phyloP scores from a whole-genome alignment of 2,888 invertebrate genomes.

The Eristalis arbustorum region DNA sequence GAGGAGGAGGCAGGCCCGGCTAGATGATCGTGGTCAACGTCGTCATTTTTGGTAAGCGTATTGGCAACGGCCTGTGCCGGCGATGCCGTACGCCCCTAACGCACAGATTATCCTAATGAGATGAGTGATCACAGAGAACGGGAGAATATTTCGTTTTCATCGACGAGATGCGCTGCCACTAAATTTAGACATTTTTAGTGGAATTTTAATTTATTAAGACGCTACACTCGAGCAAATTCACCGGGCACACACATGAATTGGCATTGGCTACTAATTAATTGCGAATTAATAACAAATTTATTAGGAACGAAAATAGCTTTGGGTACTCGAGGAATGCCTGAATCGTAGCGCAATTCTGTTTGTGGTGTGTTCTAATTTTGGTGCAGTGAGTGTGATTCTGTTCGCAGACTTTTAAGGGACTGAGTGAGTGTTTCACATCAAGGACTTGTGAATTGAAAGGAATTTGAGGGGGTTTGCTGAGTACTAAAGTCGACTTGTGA shows the following conservation, averaged over 20 bases:
- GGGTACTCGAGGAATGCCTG: slow-evolving; percentile 9
- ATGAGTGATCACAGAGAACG: slow-evolving; percentile 53
- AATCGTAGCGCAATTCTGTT: not conserved
- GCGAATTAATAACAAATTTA: slow-evolving; percentile 50
- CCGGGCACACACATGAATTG: slow-evolving; percentile 31
- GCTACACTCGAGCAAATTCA: slow-evolving; percentile 4
- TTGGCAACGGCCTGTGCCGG: not conserved
- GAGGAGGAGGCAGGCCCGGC: not conserved
- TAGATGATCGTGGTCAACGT: slow-evolving; percentile 6
- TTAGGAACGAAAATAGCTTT: slow-evolving; percentile 32
- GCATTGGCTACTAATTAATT: slow-evolving; percentile 49
- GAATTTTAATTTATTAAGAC: slow-evolving; percentile 56
- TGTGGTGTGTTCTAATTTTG: not conserved
- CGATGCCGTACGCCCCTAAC: not conserved
- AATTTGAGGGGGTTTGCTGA: not conserved
- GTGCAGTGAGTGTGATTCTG: not conserved
- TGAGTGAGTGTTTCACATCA: not conserved
- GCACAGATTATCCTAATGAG: slow-evolving; percentile 52
- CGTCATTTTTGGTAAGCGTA: not conserved
- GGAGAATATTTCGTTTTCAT: slow-evolving; percentile 60
- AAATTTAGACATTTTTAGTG: slow-evolving; percentile 51
- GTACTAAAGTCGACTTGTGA: no score
- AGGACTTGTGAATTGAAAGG: not conserved
- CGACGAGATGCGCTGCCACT: slow-evolving; percentile 47
- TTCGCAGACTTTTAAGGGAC: not conserved